Base-by-base conservation (phyloP, 2,113 vertebrate species). In the Sceloporus undulatus region DNA sequence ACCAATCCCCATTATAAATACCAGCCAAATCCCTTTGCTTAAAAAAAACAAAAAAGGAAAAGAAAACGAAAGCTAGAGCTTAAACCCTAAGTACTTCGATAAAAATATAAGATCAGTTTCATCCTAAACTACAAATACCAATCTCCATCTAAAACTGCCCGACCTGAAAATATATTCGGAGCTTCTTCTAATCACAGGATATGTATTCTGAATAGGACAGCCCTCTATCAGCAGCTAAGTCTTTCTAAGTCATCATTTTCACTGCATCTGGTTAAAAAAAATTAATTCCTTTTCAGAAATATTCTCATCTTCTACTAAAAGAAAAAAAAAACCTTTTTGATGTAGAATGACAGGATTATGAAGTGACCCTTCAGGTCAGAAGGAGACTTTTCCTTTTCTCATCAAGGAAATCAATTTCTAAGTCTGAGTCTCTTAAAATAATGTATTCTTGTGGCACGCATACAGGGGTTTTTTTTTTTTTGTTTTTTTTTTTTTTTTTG, bases 341-440 rank as follows among this genome's bases (percentile, higher is more conserved):
- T 97, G 94, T 94, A 78, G 89, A 96, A 93, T 96, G 95, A 96
- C 92, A 93, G 96, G 97, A 97, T 97, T 97, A 97, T 95, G 92
- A 96, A 95, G 91, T 97, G 96, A 97, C 96, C 96, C 95, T 96
- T 90, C 91, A 94, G 96, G 96, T 97, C 96, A 97, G 94, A 96
- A 97, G 97, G 96, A 97, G 96, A 97, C 96, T 97, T 97, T 96
- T 95, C 96, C 95, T 96, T 96, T 97, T 97, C 96, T 97, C 97
- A 97, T 97, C 97, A 97, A 98, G 97, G 94, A 98, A 98, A 98
- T 97, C 97, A 96, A 97, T 98, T 97, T 97, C 95, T 96, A 96
- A 97, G 96, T 96, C 96, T 94, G 94, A 96, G 95, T 97, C 97
- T 97, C 96, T 97, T 97, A 97, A 97, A 98, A 97, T 97, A 97